A percentile compares a stretch with the other conserved stretches of the same genome.
Conservation (phyloP, 2,888 invertebrate genomes). For the Luperina nickerlii region DNA sequence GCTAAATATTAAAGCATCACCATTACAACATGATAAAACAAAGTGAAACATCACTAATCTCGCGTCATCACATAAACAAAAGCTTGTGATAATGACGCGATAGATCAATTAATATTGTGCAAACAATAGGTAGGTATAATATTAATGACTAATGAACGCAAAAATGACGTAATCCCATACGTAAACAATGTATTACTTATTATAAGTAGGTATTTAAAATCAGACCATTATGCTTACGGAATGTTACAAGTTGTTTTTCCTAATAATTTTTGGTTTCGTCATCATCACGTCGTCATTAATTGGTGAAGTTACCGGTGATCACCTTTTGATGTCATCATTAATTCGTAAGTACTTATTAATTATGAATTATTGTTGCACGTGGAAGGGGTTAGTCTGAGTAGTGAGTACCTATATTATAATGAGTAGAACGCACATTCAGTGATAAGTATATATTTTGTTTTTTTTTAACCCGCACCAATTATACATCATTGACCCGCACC, state of each 20-base stretch:
- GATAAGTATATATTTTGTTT: background rate
- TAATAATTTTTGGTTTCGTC: background rate
- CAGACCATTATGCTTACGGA: background rate
- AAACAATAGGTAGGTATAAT: conserved; percentile 4
- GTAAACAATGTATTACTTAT: background rate
- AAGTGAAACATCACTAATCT: background rate
- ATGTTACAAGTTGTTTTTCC: conserved; percentile 18
- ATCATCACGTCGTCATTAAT: conserved; percentile 3
- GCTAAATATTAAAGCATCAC: background rate
- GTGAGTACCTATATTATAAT: background rate
- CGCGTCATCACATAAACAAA: background rate
- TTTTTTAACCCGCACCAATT: too few species aligned
- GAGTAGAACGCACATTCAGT: background rate
- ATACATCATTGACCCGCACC: too few species aligned
- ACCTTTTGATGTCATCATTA: conserved; percentile 1
- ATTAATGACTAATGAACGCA: background rate
- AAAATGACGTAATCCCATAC: conserved; percentile 18
- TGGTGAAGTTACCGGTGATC: background rate
- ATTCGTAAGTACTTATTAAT: conserved; percentile 12
- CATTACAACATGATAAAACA: background rate
- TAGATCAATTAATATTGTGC: conserved; percentile 25
- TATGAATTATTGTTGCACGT: background rate
- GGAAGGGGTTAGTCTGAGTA: background rate
- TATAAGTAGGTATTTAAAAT: conserved; percentile 20
- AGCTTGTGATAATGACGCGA: background rate